Evolutionary conservation across 2,888 invertebrate species (phyloP).

Genomic region (Exocentrus adspersus): DNA sequence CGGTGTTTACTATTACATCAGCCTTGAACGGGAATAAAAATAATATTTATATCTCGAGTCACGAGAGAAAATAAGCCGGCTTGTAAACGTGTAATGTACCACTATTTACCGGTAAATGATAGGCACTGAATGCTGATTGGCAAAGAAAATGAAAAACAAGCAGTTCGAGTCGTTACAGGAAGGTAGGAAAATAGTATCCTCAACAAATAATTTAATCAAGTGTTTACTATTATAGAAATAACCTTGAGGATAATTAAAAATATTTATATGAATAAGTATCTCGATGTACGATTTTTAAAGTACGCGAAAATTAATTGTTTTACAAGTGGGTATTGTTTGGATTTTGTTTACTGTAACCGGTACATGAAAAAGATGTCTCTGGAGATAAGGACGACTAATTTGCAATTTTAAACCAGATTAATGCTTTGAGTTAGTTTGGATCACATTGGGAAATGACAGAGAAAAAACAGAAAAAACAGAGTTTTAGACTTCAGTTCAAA

Average conservation of each 20-base stretch:
- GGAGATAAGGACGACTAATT: too few species aligned
- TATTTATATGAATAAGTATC: background rate
- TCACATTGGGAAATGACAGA: too few species aligned
- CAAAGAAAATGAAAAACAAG: background rate
- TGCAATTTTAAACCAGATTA: too few species aligned
- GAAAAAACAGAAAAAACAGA: too few species aligned
- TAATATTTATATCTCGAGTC: constrained; percentile 10
- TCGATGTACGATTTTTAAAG: background rate
- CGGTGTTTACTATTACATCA: constrained; percentile 10
- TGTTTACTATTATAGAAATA: background rate
- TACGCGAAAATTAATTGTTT: background rate
- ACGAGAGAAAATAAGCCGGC: background rate
- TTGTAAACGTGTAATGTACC: background rate
- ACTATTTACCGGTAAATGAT: background rate
- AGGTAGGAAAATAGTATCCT: background rate
- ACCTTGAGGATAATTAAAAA: background rate
- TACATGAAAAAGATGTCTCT: too few species aligned
- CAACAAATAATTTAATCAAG: too few species aligned
- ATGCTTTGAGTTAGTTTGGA: too few species aligned
- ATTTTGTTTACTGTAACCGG: background rate
- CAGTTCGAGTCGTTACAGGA: background rate
- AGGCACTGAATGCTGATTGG: too few species aligned
- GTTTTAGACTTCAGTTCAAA: background rate
- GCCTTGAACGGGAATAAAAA: constrained; percentile 7
- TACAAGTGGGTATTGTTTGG: background rate